phyloP scores from a whole-genome alignment of 2,113 vertebrate genomes.

The Apaloderma vittatum region DNA sequence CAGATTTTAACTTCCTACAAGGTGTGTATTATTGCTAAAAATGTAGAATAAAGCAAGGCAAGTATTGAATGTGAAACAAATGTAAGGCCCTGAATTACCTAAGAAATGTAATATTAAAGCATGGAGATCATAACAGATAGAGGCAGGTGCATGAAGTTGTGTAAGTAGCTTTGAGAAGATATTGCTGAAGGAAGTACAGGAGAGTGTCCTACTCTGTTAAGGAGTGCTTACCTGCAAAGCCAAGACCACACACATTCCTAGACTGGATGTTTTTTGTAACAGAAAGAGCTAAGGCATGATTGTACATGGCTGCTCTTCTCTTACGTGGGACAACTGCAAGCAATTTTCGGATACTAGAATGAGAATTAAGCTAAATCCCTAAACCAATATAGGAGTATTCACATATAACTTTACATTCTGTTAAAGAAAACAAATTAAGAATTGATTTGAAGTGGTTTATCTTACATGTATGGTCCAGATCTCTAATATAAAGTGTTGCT shows the following conservation, averaged over 20 bases:
- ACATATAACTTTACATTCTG: background rate
- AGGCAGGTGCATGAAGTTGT: background rate
- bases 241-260: background rate
- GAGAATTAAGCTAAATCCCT: background rate
- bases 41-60: background rate
- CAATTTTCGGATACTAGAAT: background rate
- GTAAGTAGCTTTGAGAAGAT: background rate
- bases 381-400: background rate
- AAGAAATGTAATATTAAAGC: background rate
- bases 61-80: background rate
- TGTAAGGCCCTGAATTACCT: background rate
- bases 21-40: background rate
- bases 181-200: background rate
- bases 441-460: background rate
- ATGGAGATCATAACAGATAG: fast-evolving
- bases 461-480: background rate
- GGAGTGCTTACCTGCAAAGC: background rate
- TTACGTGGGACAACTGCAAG: background rate
- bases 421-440: background rate
- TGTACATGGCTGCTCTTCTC: background rate
- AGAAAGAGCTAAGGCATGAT: background rate
- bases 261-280: background rate
- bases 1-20: background rate
- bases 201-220: background rate
- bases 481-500: background rate